A percentile compares a stretch with the other conserved stretches of the same genome.
phyloP scores from a whole-genome alignment of 1,140 invertebrate species.

The Bombus ignitus region DNA sequence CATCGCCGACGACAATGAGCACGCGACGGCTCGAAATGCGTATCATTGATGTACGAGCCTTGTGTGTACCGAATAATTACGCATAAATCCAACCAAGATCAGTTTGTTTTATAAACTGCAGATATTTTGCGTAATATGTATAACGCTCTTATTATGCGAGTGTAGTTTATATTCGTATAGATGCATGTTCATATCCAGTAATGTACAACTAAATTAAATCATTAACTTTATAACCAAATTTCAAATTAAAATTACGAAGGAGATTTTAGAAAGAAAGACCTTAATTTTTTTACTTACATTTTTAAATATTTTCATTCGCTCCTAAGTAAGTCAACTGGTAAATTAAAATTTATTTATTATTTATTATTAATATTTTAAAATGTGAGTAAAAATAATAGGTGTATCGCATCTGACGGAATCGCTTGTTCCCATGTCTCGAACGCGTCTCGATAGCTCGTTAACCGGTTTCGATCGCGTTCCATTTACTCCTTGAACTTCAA shows the following conservation, averaged over 20 bases:
- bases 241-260: background rate
- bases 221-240: background rate
- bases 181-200: background rate
- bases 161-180: no score
- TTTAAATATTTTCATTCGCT: background rate
- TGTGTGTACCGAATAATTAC: background rate
- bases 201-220: background rate
- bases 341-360: background rate
- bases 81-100: background rate
- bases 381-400: slow-evolving; percentile 17
- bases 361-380: background rate
- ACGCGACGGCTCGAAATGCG: slow-evolving; percentile 23
- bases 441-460: slow-evolving; percentile 46
- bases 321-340: background rate
- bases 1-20: slow-evolving; percentile 28
- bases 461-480: slow-evolving; percentile 55
- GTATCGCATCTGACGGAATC: slow-evolving; percentile 35
- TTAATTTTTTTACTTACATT: background rate
- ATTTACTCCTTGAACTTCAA: slow-evolving; percentile 45
- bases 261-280: background rate
- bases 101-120: background rate
- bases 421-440: slow-evolving; percentile 34
- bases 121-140: background rate
- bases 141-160: background rate
- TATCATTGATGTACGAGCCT: slow-evolving; percentile 41